Evolutionary conservation across 2,113 vertebrate species (phyloP).

Genomic region (Cottus gobio): DNA sequence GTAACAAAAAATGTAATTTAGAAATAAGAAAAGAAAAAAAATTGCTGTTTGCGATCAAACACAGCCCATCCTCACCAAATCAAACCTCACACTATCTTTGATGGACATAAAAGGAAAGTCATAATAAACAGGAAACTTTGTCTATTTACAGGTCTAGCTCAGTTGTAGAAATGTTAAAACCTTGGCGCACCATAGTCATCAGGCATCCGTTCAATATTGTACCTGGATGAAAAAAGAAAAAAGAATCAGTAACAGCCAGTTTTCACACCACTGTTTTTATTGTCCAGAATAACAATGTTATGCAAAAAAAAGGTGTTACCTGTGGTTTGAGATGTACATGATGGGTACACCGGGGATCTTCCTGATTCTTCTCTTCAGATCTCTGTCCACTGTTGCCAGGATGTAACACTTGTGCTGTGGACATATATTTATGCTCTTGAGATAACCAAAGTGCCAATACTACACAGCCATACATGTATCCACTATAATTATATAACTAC

Average conservation of each 20-base stretch:
- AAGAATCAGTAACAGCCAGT: neutral
- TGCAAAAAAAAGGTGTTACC: conserved; percentile 78
- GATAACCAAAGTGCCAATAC: conserved; percentile 10
- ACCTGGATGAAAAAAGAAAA: conserved; percentile 79
- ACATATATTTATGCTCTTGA: conserved; percentile 23
- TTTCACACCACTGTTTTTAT: no score
- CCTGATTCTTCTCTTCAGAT: conserved; percentile 94
- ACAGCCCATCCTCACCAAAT: neutral
- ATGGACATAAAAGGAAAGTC: conserved; percentile 35
- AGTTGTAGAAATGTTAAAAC: conserved; percentile 77
- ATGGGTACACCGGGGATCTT: conserved; percentile 99
- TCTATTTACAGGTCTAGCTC: conserved; percentile 57
- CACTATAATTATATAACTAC: neutral
- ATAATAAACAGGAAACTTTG: conserved; percentile 27
- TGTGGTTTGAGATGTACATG: conserved; percentile 99
- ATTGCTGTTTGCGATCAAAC: conserved; percentile 12
- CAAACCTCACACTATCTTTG: conserved; percentile 6
- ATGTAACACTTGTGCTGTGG: conserved; percentile 98
- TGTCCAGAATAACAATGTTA: neutral
- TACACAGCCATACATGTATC: neutral
- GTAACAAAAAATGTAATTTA: conserved; percentile 10
- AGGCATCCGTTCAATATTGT: conserved; percentile 98
- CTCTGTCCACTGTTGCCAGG: conserved; percentile 96
- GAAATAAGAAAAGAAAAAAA: conserved; percentile 23
- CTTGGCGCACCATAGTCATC: conserved; percentile 98